Base-by-base conservation (phyloP, 2,797 vertebrate species). In the Steatocranus sp. region DNA sequence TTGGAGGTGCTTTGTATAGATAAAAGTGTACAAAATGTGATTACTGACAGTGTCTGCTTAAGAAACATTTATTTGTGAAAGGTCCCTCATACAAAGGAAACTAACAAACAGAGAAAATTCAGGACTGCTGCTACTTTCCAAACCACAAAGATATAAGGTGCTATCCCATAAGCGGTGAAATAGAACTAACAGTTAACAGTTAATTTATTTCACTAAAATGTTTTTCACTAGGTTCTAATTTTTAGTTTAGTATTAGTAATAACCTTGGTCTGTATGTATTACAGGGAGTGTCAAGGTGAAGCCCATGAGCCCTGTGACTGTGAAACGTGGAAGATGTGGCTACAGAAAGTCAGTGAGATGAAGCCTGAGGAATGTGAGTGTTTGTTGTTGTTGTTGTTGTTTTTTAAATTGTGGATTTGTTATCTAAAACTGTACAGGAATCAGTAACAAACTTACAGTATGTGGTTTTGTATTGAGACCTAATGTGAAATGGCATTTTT, bases 241-340 rank as follows among this genome's bases (percentile, higher is more conserved):
- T 61, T 61, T 61, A 61, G 18, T 34, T 34, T 5, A 61, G 10
- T 3, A 7, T 34, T 61, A 61, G 56, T 34, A 61, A 7, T 32
- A 61, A 61, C 18, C 56, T 61, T 5, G 56, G 11, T 80, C 11
- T 88, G 6, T 49, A 11, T 80, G 5, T 82, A 27, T 83, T 91
- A 56, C 90, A 99, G 98, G 99, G 98, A 99, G 89, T 99, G 99
- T 94, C 97, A 97, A 85, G 99, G 99, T 79, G 98, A 99, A 93
- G 98, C 99, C 56, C 99, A 99, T 36, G 99, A 99, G 87, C 99
- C 99, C 53, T 99, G 99, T 92, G 97, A 99, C 91, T 99, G 99
- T 95, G 97, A 97, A 80, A 98, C 96, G 15, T 99, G 98, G 99
- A 99, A 97, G 92, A 95, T 98, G 82, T 99, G 99, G 99, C 96